Conservation (phyloP, 2,797 vertebrate species). For the Erithacus rubecula region DNA sequence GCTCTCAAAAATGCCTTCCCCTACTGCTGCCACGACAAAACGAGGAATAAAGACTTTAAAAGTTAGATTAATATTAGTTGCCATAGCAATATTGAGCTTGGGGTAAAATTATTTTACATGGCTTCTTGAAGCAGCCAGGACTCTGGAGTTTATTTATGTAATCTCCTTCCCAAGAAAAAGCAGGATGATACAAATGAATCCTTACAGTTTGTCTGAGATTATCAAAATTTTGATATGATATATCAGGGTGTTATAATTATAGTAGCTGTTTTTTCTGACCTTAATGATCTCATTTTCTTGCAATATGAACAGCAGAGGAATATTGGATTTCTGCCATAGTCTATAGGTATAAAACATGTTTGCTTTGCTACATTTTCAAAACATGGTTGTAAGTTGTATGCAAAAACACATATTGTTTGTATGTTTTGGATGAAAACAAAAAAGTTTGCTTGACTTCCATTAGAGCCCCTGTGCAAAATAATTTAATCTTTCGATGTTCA, state of each 20-base stretch:
- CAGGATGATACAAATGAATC: conserved; percentile 27
- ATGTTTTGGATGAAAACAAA: not conserved
- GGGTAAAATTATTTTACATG: not conserved
- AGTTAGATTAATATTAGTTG: conserved; percentile 17
- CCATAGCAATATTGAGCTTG: not conserved
- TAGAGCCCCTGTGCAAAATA: not conserved
- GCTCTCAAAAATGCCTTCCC: not conserved
- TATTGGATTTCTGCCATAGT: conserved; percentile 49
- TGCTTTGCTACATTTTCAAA: conserved; percentile 25
- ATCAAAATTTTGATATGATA: conserved; percentile 32
- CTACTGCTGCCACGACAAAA: not conserved
- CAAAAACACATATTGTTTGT: not conserved
- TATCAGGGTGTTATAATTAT: conserved; percentile 56
- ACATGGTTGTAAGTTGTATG: not conserved
- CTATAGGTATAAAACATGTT: conserved; percentile 43
- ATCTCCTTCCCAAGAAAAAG: conserved; percentile 5
- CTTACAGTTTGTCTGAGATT: not conserved
- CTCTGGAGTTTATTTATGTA: not conserved
- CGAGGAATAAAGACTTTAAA: not conserved
- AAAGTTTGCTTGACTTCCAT: conserved; percentile 6
- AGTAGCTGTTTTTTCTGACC: conserved; percentile 52
- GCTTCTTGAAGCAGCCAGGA: not conserved
- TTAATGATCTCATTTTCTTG: conserved; percentile 59
- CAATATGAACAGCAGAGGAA: conserved; percentile 24
- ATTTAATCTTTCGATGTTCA: not conserved